Evolutionary conservation across 2,888 invertebrate species (phyloP).

Genomic region (Baccha elongata): DNA sequence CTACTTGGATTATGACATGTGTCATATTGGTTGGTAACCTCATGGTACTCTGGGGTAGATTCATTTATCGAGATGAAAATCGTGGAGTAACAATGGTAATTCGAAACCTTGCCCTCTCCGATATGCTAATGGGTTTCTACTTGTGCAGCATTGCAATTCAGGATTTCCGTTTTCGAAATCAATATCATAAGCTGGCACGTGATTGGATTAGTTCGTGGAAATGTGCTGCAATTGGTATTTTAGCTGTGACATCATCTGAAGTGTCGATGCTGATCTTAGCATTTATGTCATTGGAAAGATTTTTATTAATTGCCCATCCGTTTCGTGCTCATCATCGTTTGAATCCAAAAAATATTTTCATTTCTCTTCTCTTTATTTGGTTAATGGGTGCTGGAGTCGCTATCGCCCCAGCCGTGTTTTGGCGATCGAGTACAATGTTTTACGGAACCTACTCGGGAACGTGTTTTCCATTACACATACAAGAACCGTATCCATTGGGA

Average conservation of each 20-base stretch:
- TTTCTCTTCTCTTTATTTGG: conserved; percentile 85
- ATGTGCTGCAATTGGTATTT: conserved; percentile 85
- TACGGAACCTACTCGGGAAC: conserved; percentile 87
- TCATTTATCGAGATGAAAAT: conserved; percentile 85
- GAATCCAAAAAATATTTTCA: conserved; percentile 83
- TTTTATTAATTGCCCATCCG: conserved; percentile 85
- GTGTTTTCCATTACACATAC: conserved; percentile 88
- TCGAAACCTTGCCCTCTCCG: conserved; percentile 86
- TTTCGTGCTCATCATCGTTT: conserved; percentile 84
- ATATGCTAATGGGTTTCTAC: conserved; percentile 88
- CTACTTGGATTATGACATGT: conserved; percentile 86
- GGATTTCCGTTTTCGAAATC: conserved; percentile 84
- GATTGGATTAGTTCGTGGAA: conserved; percentile 87
- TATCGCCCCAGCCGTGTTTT: conserved; percentile 85
- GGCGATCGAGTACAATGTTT: conserved; percentile 85
- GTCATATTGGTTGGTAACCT: conserved; percentile 86
- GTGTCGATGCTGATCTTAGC: conserved; percentile 87
- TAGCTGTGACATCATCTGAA: conserved; percentile 87
- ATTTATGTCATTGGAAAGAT: conserved; percentile 88
- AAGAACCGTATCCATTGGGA: conserved; percentile 86
- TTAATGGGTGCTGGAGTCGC: conserved; percentile 85
- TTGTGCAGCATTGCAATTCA: conserved; percentile 85
- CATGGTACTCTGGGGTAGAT: conserved; percentile 86
- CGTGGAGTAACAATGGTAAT: conserved; percentile 86
- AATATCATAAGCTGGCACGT: conserved; percentile 84